These are phyloP conservation scores for Aurelia aurita complex sp. Pacific DNA, from an alignment of 30 jellyfish, hydroid and myxozoan species.

Conservation along the genomic window DNA sequence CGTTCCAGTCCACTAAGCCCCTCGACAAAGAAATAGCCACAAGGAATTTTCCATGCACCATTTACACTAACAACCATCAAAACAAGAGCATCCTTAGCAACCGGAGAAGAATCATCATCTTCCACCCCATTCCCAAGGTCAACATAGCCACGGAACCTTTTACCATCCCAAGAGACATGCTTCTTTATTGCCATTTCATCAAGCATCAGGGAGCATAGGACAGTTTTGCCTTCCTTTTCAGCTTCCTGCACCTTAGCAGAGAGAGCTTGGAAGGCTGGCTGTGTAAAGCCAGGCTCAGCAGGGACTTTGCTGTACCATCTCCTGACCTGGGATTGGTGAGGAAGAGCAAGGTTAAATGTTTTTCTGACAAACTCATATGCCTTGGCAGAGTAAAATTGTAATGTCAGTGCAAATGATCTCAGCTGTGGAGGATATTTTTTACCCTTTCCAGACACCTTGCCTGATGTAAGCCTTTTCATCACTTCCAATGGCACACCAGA, in stretches of 20 bases:
- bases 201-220: slow-evolving; percentile 14
- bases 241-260: slow-evolving; percentile 3
- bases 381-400: slow-evolving; percentile 61
- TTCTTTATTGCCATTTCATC: slow-evolving; percentile 47
- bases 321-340: slow-evolving; percentile 52
- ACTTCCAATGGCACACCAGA: slow-evolving; percentile 54
- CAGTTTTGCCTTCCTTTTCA: slow-evolving; percentile 1
- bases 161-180: slow-evolving; percentile 60
- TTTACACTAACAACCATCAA: slow-evolving; percentile 44
- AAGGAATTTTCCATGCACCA: slow-evolving; percentile 63
- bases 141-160: slow-evolving; percentile 32
- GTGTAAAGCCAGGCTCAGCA: slow-evolving; percentile 66
- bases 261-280: slow-evolving; percentile 52
- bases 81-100: slow-evolving; percentile 56
- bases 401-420: slow-evolving; percentile 40
- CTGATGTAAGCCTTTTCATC: slow-evolving; percentile 39
- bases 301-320: slow-evolving; percentile 53
- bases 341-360: slow-evolving; percentile 36
- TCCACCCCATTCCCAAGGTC: slow-evolving; percentile 57
- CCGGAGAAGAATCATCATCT: slow-evolving; percentile 31
- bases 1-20: slow-evolving; percentile 58
- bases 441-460: slow-evolving; percentile 42
- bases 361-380: slow-evolving; percentile 50
- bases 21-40: slow-evolving; percentile 50
- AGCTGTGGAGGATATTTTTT: slow-evolving; percentile 23